Base-by-base conservation (phyloP, 23 tunicate species). In the Diplosoma virens region DNA sequence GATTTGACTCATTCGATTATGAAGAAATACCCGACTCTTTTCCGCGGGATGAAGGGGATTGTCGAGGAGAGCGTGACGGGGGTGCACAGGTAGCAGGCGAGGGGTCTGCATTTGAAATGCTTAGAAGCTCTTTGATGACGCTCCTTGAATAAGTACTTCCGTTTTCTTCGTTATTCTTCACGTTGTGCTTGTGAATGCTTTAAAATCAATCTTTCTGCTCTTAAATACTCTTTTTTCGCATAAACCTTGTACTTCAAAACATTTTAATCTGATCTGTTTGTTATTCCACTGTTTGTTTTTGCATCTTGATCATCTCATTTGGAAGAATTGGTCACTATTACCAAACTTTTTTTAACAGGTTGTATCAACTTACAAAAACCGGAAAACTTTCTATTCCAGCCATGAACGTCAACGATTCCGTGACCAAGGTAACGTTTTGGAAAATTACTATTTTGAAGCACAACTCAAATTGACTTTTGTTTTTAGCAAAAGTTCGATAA, bases 11-110 rank as follows among this genome's bases (percentile, higher is more conserved):
- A 95, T 69, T 95, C 95, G 45, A 95, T 95, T 30, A 84, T 95
- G 58, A 89, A 89, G 53, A 89, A 95, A 32, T 92, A 95, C 56
- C 96, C 95, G 4, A 65, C 88, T 25, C 30, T 95, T 16, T 95
- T 95, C 82, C 76, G 84, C n/a, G 84, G 92, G 25, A 94, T 94
- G 77, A 92, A 89, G 53, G 99, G 99, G 46, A 89, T 95, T 58
- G 99, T 95, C 6, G 99, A 95, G 58, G 99, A 95, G 50, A 84
- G 93, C 25, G 97, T 95, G 1, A 95, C 99, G n/a, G 99, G 99
- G 18, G 99, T 95, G 17, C 99, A 95, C 82, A 85, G 87, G 95
- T 86, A 17, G n/a, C n/a, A n/a, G n/a, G n/a, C n/a, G n/a, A n/a
- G n/a, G n/a, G n/a, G n/a, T n/a, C n/a, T n/a, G n/a, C n/a, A n/a